A percentile compares a stretch with the other conserved stretches of the same genome.
phyloP scores from a whole-genome alignment of 1,140 invertebrate genomes.

The Drosophila eugracilis region DNA sequence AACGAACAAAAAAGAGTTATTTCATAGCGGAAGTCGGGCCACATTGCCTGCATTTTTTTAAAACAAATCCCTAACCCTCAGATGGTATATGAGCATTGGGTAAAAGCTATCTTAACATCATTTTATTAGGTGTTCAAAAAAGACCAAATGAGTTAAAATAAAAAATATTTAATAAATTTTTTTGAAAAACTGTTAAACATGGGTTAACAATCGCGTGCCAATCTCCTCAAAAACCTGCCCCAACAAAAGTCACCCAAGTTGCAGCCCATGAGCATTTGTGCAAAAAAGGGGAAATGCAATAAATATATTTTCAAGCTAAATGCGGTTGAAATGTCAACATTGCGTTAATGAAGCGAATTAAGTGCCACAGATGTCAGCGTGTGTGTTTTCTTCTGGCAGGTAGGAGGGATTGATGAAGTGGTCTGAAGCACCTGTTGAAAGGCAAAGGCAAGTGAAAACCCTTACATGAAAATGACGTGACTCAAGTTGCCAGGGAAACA shows the following conservation, averaged over 20 bases:
- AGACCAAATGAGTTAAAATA: not conserved
- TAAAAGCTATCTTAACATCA: too few relatives aligned
- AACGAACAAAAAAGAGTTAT: constrained; percentile 36
- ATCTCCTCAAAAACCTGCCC: not conserved
- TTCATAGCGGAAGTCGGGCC: constrained; percentile 48
- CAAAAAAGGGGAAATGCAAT: constrained; percentile 28
- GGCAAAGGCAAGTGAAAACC: constrained; percentile 43
- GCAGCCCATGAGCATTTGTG: constrained; percentile 3
- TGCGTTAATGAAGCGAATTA: constrained; percentile 65
- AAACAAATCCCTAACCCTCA: constrained; percentile 40
- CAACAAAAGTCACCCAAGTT: constrained; percentile 5
- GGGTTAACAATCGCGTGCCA: not conserved
- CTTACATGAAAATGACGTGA: constrained; percentile 45
- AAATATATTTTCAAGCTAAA: constrained; percentile 47
- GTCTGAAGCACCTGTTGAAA: constrained; percentile 62
- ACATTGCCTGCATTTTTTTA: constrained; percentile 60
- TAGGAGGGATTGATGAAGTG: constrained; percentile 19
- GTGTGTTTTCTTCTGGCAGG: constrained; percentile 1
- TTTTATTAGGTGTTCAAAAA: too few relatives aligned
- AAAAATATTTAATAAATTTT: not conserved
- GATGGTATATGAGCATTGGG: not conserved
- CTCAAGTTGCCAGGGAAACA: constrained; percentile 54
- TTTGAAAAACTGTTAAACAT: not conserved
- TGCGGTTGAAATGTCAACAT: constrained; percentile 55
- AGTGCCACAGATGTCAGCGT: constrained; percentile 23